These are phyloP conservation scores for Scaeva pyrastri DNA, from an alignment of 2,888 invertebrate genomes.

Conservation along the genomic window DNA sequence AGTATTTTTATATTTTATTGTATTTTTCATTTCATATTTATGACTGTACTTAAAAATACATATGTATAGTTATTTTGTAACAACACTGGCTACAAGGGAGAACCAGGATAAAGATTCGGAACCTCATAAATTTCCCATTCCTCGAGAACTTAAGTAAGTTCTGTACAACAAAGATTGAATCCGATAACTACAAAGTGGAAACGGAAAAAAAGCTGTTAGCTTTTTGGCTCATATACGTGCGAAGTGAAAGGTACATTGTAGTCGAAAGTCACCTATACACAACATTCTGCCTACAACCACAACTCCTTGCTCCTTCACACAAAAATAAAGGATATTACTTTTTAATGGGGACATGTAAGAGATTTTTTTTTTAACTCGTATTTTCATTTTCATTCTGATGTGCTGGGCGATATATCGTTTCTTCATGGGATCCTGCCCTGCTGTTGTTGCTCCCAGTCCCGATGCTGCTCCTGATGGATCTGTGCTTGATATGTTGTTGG, in stretches of 20 bases:
- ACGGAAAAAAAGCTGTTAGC: constrained; percentile 60
- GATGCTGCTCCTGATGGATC: constrained; percentile 27
- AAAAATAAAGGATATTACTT: constrained; percentile 69
- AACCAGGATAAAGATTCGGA: too few species aligned
- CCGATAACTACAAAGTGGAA: constrained; percentile 35
- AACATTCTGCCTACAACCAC: not conserved
- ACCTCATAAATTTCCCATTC: not conserved
- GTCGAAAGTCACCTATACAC: constrained; percentile 18
- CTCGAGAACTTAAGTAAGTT: not conserved
- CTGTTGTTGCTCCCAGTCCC: not conserved
- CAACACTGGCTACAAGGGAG: not conserved
- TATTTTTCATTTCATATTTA: not conserved
- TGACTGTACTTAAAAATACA: not conserved
- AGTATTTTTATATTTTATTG: too few species aligned
- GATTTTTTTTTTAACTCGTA: constrained; percentile 36
- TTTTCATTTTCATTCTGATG: constrained; percentile 33
- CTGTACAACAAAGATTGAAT: constrained; percentile 28
- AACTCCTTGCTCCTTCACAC: constrained; percentile 18
- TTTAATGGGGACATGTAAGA: constrained; percentile 73
- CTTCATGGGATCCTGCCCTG: not conserved
- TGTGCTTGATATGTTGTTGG: constrained; percentile 10
- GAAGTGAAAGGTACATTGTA: constrained; percentile 56
- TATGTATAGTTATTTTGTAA: not conserved
- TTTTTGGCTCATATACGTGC: constrained; percentile 36
- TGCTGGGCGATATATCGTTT: constrained; percentile 41